Evolutionary conservation across 2,888 invertebrate species (phyloP), one percentile per base, ranked within the genome.

Genomic region (Pseudanteris insignis): DNA sequence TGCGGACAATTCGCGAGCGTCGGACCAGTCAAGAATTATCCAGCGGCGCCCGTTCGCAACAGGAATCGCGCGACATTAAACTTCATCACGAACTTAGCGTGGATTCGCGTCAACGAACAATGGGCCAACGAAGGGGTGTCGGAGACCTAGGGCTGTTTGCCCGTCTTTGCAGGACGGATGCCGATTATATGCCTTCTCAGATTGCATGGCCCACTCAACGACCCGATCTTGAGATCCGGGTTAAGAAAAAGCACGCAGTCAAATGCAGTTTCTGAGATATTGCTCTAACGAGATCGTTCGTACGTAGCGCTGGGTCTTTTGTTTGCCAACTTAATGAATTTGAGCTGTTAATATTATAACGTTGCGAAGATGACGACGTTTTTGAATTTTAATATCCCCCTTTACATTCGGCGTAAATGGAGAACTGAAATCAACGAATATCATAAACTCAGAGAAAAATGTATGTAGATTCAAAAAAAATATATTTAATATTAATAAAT

Each of bases 61-160:
- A 75, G 78, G 78, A 79, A 77, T 77, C 75, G 76, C 78, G 74
- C 73, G 60, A 76, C 79, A 78, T 79, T 79, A 78, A 79, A 76
- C 76, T 74, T 70, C 50, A 62, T 64, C 62, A 60, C 66, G 73
- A 73, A 68, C 71, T 75, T 72, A 65, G 70, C 63, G 61, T 67
- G 63, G 66, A 61, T 61, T 58, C 66, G 62, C 50, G 59, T 30
- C 61, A 65, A 58, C 67, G 72, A 77, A 79, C 77, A 79, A 79
- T 78, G 75, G 73, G 71, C 70, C 76, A 76, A 78, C 77, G 78
- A 78, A 79, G 77, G n/a, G n/a, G 74, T 74, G 73, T 72, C 72
- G 47, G 29, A 33, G 50, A 47, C 40, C 29, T 50, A 59, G 70
- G 55, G 48, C 32, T 46, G 36, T 46, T 32, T 46, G 34, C 32